phyloP scores from a whole-genome alignment of 1,140 invertebrate genomes.

The Cydia splendana region DNA sequence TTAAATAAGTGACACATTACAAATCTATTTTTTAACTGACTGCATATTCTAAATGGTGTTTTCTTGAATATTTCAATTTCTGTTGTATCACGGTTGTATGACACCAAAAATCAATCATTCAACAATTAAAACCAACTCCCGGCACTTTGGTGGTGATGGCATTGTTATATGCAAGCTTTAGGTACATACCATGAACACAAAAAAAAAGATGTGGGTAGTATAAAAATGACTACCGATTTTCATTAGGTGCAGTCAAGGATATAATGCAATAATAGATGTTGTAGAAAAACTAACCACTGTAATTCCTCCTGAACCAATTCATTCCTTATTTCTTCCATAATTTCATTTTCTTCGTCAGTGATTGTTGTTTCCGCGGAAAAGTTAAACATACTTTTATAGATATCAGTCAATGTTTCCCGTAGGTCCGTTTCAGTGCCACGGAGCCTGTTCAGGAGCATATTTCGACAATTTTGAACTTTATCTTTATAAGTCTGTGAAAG shows the following conservation, averaged over 20 bases:
- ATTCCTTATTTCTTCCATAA: slow-evolving; percentile 62
- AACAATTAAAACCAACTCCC: too few relatives aligned
- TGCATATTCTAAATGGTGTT: too few relatives aligned
- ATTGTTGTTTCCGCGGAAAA: slow-evolving; percentile 43
- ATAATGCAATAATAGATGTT: neutral
- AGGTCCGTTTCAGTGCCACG: slow-evolving; percentile 55
- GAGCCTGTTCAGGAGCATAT: slow-evolving; percentile 60
- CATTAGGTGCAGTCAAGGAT: neutral
- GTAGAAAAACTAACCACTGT: slow-evolving; percentile 54
- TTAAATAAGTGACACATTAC: too few relatives aligned
- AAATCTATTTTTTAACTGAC: too few relatives aligned
- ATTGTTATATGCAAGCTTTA: too few relatives aligned
- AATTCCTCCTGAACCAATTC: slow-evolving; percentile 70
- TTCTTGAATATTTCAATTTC: too few relatives aligned
- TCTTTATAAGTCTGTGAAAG: slow-evolving; percentile 65
- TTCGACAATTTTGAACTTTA: slow-evolving; percentile 63
- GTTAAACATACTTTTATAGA: slow-evolving; percentile 63
- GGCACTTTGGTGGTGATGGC: too few relatives aligned
- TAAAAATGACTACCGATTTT: too few relatives aligned
- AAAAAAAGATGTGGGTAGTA: too few relatives aligned
- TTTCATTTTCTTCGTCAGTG: slow-evolving; percentile 56
- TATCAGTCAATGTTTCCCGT: slow-evolving; percentile 53
- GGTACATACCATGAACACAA: too few relatives aligned
- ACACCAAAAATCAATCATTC: too few relatives aligned
- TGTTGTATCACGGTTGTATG: too few relatives aligned